Evolutionary conservation across 2,797 vertebrate genomes (phyloP), one percentile per base, ranked within the genome.

Genomic region (Megaceryle alcyon): DNA sequence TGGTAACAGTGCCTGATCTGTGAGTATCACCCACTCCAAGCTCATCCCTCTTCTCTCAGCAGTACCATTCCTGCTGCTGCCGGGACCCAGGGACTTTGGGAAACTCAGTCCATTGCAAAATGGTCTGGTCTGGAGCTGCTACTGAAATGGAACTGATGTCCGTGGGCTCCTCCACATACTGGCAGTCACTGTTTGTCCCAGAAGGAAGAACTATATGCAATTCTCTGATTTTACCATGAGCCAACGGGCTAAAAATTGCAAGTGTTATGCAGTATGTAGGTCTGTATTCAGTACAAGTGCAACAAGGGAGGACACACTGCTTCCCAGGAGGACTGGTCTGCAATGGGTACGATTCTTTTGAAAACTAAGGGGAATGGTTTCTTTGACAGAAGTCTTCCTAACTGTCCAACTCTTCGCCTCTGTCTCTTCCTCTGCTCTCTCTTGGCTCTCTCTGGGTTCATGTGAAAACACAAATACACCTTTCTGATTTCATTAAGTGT

Each of bases 251-350:
- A 59, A 37, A 64, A 77, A 35, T 23, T 31, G 46, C 18, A 23
- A 4, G 5, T 10, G 31, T 25, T 20, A 37, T 29, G 10, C 15
- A 60, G 35, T 15, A 14, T 21, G 9, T 46, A 18, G 44, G 18
- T 46, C 51, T 63, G 14, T 49, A 6, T 35, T 29, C n/a, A 6
- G 8, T 19, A 39, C 25, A 53, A 28, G 11, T 6, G 60, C 12
- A 54, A 59, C 6, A 15, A 65, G 26, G 26, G 16, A 46, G 20
- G 15, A 41, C 0, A 4, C 1, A 3, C 7, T 12, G 10, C 25
- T 87, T 87, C 35, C 61, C 19, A 10, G 13, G 43, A 37, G 7
- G 7, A 29, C 31, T 49, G 31, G 31, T 56, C 75, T 41, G 29
- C 60, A 14, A 33, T 0, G 0, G 39, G n/a, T 48, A 33, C 16